phyloP scores from a whole-genome alignment of 1,140 invertebrate genomes.

The Sweltsa coloradensis region DNA sequence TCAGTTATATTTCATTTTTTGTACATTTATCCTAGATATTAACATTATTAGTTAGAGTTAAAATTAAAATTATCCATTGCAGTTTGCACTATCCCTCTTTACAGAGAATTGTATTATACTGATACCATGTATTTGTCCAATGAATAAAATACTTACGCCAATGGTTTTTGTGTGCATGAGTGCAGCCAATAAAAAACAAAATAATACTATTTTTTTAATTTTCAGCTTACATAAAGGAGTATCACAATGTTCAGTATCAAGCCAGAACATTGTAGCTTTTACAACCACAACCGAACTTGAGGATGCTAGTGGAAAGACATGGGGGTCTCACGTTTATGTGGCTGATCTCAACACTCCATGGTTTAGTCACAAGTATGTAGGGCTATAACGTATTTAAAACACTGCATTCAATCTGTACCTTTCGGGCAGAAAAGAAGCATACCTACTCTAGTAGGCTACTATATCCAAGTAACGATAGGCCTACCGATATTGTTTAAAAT shows the following conservation, averaged over 20 bases:
- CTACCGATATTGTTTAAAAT: too few relatives aligned
- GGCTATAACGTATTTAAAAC: too few relatives aligned
- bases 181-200: neutral
- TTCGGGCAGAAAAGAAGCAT: too few relatives aligned
- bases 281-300: slow-evolving; percentile 55
- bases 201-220: slow-evolving; percentile 4
- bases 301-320: slow-evolving; percentile 48
- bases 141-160: neutral
- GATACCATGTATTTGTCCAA: neutral
- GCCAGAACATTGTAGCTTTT: slow-evolving; percentile 69
- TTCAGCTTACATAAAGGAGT: slow-evolving; percentile 34
- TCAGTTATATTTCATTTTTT: too few relatives aligned
- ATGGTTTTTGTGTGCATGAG: neutral
- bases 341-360: slow-evolving; percentile 78
- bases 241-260: slow-evolving; percentile 56
- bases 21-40: neutral
- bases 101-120: neutral
- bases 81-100: neutral
- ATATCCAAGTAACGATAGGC: too few relatives aligned
- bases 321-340: slow-evolving; percentile 71
- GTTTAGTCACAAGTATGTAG: slow-evolving; percentile 57
- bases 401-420: neutral
- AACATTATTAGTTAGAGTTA: neutral
- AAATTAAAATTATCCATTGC: neutral
- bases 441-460: too few relatives aligned